Base-by-base conservation (phyloP, 2,797 vertebrate species). In the Lepilemur septentrionalis region DNA sequence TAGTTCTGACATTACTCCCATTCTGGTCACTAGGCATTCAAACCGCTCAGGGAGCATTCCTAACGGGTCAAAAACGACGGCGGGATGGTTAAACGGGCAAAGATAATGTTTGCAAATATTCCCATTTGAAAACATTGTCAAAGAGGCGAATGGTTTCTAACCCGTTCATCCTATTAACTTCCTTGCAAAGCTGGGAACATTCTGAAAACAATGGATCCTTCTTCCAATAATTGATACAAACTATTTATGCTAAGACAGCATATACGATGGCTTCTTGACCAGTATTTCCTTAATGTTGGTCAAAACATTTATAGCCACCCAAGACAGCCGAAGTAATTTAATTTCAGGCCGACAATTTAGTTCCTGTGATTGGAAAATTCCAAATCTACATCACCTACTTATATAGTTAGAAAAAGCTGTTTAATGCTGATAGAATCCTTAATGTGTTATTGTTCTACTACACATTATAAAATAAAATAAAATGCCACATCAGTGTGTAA, bases 81-180 rank as follows among this genome's bases (percentile, higher is more conserved):
- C 13, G 7, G 92, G 63, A 63, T 2, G 17, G n/a, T 76, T 76
- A 50, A 43, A 65, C 2, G 69, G 70, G 72, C 86, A 41, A 83
- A 92, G 67, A 46, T 89, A 92, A 96, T 87, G 84, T 93, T 73
- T 76, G 55, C 79, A 96, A 94, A 96, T 89, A 91, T 63, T 78
- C 41, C 48, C 59, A 96, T 96, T 93, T 91, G 70, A 94, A 94
- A 97, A 97, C 69, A 91, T 22, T 52, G 48, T 41, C 91, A 93
- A 93, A 93, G 86, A 93, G 14, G 30, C 50, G 35, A 83, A 65
- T 0, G 38, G 5, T 80, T 94, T 80, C 28, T 80, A 89, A 95
- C 9, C 75, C 48, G 22, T 11, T 90, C 2, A 43, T 35, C 11
- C 14, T 73, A 35, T 69, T 52, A 2, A 82, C 86, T 91, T 96